Conservation (phyloP, 1,140 invertebrate species). For the Drosophila cardini region DNA sequence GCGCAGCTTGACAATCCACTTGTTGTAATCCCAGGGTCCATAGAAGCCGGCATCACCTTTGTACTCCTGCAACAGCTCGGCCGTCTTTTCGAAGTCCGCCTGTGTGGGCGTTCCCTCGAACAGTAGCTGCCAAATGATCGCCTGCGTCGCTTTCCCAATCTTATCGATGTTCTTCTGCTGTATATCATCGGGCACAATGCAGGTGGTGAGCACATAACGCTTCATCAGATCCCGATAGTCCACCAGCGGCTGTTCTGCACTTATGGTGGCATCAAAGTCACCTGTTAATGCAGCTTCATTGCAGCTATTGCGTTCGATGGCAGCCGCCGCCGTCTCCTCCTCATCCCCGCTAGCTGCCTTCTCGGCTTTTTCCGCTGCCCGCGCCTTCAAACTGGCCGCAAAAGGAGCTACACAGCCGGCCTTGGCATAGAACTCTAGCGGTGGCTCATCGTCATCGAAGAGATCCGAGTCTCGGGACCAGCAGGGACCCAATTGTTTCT, state of each 20-base stretch:
- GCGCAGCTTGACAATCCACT: slow-evolving; percentile 71
- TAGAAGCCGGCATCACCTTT: slow-evolving; percentile 72
- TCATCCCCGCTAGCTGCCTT: slow-evolving; percentile 15
- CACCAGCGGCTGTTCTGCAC: slow-evolving; percentile 34
- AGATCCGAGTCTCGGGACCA: slow-evolving; percentile 76
- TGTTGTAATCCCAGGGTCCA: slow-evolving; percentile 63
- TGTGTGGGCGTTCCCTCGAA: slow-evolving; percentile 47
- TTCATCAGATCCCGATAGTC: slow-evolving; percentile 66
- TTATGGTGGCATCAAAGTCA: slow-evolving; percentile 56
- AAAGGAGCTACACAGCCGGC: slow-evolving; percentile 73
- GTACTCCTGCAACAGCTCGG: slow-evolving; percentile 64
- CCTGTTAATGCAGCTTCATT: slow-evolving; percentile 49
- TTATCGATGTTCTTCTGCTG: slow-evolving; percentile 53
- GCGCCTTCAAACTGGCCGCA: slow-evolving; percentile 62
- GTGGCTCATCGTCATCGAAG: slow-evolving; percentile 67
- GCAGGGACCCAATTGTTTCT: slow-evolving; percentile 67
- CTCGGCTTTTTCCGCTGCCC: slow-evolving; percentile 18
- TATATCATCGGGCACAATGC: slow-evolving; percentile 52
- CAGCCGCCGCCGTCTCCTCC: not conserved
- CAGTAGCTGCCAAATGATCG: slow-evolving; percentile 61
- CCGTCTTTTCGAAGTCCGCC: slow-evolving; percentile 50
- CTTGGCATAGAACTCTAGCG: slow-evolving; percentile 71
- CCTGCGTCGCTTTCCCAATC: slow-evolving; percentile 43
- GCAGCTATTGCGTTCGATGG: slow-evolving; percentile 6
- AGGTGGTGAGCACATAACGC: slow-evolving; percentile 54